phyloP scores from a whole-genome alignment of 2,797 vertebrate genomes.

The Sciurus carolinensis region DNA sequence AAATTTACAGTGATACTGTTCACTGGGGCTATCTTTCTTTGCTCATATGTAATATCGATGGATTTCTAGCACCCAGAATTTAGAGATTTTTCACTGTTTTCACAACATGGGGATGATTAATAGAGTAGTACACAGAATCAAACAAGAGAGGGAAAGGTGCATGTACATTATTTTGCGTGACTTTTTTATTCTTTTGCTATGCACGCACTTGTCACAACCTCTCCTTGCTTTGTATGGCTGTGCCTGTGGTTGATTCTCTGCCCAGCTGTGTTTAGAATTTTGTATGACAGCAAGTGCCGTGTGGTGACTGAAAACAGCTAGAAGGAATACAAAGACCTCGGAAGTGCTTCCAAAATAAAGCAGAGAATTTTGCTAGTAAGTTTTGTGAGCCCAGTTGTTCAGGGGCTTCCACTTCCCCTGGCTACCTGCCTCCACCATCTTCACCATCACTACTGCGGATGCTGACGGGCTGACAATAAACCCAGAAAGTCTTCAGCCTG shows the following conservation, averaged over 20 bases:
- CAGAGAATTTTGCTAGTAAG: neutral
- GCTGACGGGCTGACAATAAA: neutral
- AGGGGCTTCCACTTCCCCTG: neutral
- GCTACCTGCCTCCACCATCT: neutral
- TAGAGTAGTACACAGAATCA: neutral
- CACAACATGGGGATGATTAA: neutral
- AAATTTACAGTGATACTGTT: neutral
- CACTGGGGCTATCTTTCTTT: neutral
- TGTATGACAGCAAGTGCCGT: neutral
- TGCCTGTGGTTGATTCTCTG: conserved; percentile 10
- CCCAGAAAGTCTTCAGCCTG: neutral
- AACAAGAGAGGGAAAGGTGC: neutral
- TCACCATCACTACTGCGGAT: neutral
- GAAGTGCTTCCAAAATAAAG: neutral
- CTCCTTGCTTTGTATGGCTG: neutral
- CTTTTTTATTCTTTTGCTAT: conserved; percentile 2
- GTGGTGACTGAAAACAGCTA: neutral
- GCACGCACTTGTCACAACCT: neutral
- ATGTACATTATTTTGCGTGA: neutral
- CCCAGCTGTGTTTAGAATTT: conserved; percentile 41
- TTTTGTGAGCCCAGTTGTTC: neutral
- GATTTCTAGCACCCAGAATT: neutral
- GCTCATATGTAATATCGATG: neutral
- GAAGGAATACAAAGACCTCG: neutral
- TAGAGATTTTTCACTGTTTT: neutral